Evolutionary conservation across 1,140 invertebrate genomes (phyloP), one percentile per base, ranked within the genome.

Genomic region (Nomia melanderi): DNA sequence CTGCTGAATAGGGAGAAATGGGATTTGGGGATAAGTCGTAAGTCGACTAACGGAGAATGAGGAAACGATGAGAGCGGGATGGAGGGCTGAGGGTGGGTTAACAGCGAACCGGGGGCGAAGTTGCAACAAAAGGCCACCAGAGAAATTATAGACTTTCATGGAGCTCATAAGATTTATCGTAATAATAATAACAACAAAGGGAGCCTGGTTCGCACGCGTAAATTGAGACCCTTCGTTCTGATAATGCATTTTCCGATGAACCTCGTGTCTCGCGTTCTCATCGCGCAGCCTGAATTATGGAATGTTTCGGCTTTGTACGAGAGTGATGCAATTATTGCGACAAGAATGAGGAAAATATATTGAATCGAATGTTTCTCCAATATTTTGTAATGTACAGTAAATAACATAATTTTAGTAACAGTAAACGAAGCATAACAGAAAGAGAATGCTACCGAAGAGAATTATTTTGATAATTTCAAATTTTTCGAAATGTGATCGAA

Each of bases 1-100:
- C 56, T 31, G 73, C 39, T 78, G 67, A 82, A 81, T 78, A 64
- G 57, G 64, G 69, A 75, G 71, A 82, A 82, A 83, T 78, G 69
- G 69, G 69, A 82, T 82, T 82, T 66, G 36, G 41, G 75, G 79
- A 82, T 83, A 82, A 83, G 79, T 82, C 81, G 79, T 78, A 82
- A 82, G 63, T 82, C 81, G 75, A 47, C 65, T 82, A 71, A 82
- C 59, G 36, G 70, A 27, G 80, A 53, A 83, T 74, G 70, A 70
- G 70, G 66, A 77, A 63, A 77, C 69, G 36, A 56, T 20, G 41
- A 17, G 41, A n/a, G n/a, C n/a, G 56, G 77, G 71, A n/a, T 20
- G 20, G 6, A 6, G 20, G 47, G 6, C 6, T 23, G 41, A 41
- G 71, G 20, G 1, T 63, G 57, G 72, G n/a, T n/a, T 63, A 74